Evolutionary conservation across 2,113 vertebrate species (phyloP).

Genomic region (Perca schrenkii): DNA sequence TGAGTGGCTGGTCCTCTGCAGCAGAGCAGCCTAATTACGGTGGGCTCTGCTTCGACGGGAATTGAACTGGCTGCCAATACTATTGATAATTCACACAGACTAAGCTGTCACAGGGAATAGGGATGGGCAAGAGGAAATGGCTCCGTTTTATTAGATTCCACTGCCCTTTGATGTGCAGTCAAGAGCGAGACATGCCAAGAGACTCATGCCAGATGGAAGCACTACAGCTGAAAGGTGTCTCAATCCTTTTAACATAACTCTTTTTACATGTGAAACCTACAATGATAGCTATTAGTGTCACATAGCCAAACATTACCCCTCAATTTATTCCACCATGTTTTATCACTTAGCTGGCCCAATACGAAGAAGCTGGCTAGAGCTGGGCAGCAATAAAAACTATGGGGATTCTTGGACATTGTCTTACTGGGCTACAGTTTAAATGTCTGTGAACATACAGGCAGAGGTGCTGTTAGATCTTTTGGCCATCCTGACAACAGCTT

Average conservation of each 20-base stretch:
- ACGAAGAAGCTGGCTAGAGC: constrained; percentile 8
- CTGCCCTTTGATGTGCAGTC: constrained; percentile 79
- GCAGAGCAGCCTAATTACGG: constrained; percentile 78
- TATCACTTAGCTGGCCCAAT: constrained; percentile 38
- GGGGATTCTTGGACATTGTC: constrained; percentile 15
- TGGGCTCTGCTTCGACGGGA: constrained; percentile 69
- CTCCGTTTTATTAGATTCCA: constrained; percentile 76
- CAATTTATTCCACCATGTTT: constrained; percentile 63
- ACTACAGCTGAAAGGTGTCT: constrained; percentile 71
- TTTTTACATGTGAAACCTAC: constrained; percentile 59
- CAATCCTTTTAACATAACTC: constrained; percentile 67
- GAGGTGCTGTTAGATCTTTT: not conserved
- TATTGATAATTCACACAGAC: constrained; percentile 83
- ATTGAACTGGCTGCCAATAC: constrained; percentile 77
- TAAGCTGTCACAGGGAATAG: constrained; percentile 79
- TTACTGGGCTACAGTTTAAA: constrained; percentile 12
- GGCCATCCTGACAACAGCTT: not conserved
- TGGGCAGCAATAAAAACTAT: constrained; percentile 7
- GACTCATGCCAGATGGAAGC: constrained; percentile 76
- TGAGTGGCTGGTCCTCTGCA: constrained; percentile 63
- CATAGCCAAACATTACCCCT: constrained; percentile 58
- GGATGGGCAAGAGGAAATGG: constrained; percentile 72
- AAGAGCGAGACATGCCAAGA: constrained; percentile 68
- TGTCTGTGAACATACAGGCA: constrained; percentile 12
- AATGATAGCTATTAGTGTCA: constrained; percentile 62